Base-by-base conservation (phyloP, 2,797 vertebrate genomes). In the Leptoclinus maculatus region DNA sequence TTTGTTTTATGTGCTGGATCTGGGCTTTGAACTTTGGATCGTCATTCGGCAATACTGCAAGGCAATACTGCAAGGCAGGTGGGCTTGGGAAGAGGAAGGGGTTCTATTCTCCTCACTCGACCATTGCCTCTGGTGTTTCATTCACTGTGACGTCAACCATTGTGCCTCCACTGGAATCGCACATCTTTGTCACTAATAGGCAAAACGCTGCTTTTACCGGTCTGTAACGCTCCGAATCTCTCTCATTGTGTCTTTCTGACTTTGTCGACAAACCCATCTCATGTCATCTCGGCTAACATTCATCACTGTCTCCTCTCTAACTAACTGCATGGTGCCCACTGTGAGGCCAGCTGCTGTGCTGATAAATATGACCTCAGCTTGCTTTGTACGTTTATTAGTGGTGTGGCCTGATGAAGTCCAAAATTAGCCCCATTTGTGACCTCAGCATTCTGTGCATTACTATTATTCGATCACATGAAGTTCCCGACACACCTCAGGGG, bases 321-420 rank as follows among this genome's bases (percentile, higher is more conserved):
- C 84, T 92, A 89, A 92, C 81, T 80, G 92, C 93, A 93, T 91
- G 91, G 80, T 75, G 81, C 53, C 63, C 69, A 63, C 38, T 47
- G 7, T 62, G 69, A 73, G 77, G 77, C 60, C 67, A 58, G 78
- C 75, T 83, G 73, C 43, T 29, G 66, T 70, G 79, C 82, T 74
- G 59, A 82, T 69, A 23, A 73, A 68, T 65, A 65, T 76, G 56
- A 79, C 71, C 62, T 68, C 63, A 47, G 85, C 84, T 88, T 87
- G 88, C 85, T 82, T 66, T 85, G 65, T 69, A 41, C 29, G 27
- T 80, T 65, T 57, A 70, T 36, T 82, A 51, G 70, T 85, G 74
- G 71, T 58, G 60, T 71, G 71, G 54, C 63, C 36, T 67, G 21
- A 74, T 75, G 47, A 41, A 77, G 53, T 82, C 32, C 36, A 74